Base-by-base conservation (phyloP, 2,888 invertebrate species). In the Pollenia labialis region DNA sequence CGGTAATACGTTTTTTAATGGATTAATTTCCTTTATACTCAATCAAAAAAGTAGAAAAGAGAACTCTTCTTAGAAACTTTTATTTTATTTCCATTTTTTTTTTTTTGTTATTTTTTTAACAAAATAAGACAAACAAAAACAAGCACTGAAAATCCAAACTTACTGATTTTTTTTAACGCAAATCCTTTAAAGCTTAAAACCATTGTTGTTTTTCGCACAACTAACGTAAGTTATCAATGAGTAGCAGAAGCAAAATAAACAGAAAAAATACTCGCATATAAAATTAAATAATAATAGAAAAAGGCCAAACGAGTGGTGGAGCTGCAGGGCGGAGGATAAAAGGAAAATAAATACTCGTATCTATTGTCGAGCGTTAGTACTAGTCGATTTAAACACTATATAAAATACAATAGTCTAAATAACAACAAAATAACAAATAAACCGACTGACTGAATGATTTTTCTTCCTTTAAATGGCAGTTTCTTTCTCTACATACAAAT, bases 21-120 rank as follows among this genome's bases (percentile, higher is more conserved):
- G 83, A 88, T 88, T 87, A 85, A 88, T 88, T 88, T 88, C 75
- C 85, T 85, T 87, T 88, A 80, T 77, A 64, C 62, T 64, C 62
- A 79, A 77, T 71, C 60, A 79, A 68, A 50, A 68, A 40, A 40
- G 40, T 0, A 23, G n/a, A 77, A 54, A 76, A 77, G 60, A 40
- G 6, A 64, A 44, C 14, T 32, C 44, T 71, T 81, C 44, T 44
- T 40, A 66, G 16, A 42, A n/a, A 71, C 77, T 81, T 56, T 71
- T 32, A 58, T 23, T 23, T 23, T 23, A 23, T 23, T 23, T 23
- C 44, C 72, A 46, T 23, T 58, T 14, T 16, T 60, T 56, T 23
- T 58, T 14, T 16, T 60, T 56, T 10, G 7, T 6, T 12, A 56
- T 18, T 32, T 32, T 32, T 32, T 32, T 32, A 44, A 64, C 46